phyloP scores from a whole-genome alignment of 1,140 invertebrate species.

The Cherax quadricarinatus region DNA sequence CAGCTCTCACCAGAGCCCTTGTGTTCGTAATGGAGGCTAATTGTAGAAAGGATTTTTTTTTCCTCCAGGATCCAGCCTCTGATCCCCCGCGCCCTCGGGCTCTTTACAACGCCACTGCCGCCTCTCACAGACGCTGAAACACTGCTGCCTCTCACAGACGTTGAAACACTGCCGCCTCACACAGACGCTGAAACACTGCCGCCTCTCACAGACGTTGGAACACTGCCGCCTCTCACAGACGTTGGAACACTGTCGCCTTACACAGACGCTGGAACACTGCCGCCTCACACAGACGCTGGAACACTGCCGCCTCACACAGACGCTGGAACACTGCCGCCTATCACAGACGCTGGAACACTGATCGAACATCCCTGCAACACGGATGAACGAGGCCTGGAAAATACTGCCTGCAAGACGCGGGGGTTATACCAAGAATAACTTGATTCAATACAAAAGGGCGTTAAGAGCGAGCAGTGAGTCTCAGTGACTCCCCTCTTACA shows the following conservation, averaged over 20 bases:
- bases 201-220: background rate
- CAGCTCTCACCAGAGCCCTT: slow-evolving; percentile 24
- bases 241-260: background rate
- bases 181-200: background rate
- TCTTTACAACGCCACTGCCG: slow-evolving; percentile 26
- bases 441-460: slow-evolving; percentile 7
- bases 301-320: background rate
- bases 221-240: background rate
- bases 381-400: slow-evolving; percentile 4
- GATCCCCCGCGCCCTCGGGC: slow-evolving; percentile 60
- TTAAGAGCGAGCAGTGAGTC: background rate
- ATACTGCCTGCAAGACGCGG: slow-evolving; percentile 6
- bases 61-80: slow-evolving; percentile 61
- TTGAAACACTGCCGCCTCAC: background rate
- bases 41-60: slow-evolving; percentile 68
- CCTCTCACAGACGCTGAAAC: background rate
- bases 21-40: slow-evolving; percentile 64
- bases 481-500: background rate
- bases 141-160: background rate
- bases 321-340: slow-evolving; percentile 9
- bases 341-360: slow-evolving; percentile 5
- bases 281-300: background rate
- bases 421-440: background rate
- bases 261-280: slow-evolving; percentile 7
- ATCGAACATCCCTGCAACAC: background rate